phyloP scores from a whole-genome alignment of 2,888 invertebrate species.

The Agrypnus murinus region DNA sequence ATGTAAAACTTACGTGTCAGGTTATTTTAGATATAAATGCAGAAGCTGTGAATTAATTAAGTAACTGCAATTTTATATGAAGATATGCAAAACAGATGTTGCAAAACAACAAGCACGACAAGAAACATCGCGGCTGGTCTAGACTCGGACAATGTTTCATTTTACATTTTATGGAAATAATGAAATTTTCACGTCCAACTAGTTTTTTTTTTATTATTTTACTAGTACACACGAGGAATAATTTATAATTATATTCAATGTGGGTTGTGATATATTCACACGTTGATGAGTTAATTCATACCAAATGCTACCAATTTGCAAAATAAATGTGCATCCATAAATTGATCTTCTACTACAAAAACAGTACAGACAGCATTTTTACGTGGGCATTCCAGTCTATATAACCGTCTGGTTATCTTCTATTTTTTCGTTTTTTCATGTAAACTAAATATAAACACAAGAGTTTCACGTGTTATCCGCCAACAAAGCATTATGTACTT shows the following conservation, averaged over 20 bases:
- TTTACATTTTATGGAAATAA: conserved; percentile 42
- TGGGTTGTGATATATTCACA: conserved; percentile 43
- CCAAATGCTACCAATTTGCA: conserved; percentile 43
- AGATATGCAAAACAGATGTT: conserved; percentile 29
- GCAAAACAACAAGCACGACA: conserved; percentile 16
- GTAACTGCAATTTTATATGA: conserved; percentile 15
- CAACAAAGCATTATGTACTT: background rate
- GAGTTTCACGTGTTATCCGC: background rate
- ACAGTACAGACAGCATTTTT: background rate
- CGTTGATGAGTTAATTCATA: conserved; percentile 46
- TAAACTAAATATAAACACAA: background rate
- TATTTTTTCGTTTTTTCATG: background rate
- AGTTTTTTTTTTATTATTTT: background rate
- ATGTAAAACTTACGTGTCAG: conserved; percentile 8
- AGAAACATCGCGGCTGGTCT: conserved; percentile 20
- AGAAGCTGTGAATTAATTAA: conserved; percentile 11
- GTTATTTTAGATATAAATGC: conserved; percentile 8
- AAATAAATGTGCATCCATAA: conserved; percentile 38
- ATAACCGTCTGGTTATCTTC: background rate
- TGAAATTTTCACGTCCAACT: conserved; percentile 33
- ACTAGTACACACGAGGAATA: conserved; percentile 21
- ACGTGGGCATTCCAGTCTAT: background rate
- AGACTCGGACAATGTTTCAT: conserved; percentile 33
- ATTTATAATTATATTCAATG: conserved; percentile 29
- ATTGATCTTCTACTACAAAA: conserved; percentile 11